Evolutionary conservation across 2,888 invertebrate genomes (phyloP), one percentile per base, ranked within the genome.

Genomic region (Gortyna flavago): DNA sequence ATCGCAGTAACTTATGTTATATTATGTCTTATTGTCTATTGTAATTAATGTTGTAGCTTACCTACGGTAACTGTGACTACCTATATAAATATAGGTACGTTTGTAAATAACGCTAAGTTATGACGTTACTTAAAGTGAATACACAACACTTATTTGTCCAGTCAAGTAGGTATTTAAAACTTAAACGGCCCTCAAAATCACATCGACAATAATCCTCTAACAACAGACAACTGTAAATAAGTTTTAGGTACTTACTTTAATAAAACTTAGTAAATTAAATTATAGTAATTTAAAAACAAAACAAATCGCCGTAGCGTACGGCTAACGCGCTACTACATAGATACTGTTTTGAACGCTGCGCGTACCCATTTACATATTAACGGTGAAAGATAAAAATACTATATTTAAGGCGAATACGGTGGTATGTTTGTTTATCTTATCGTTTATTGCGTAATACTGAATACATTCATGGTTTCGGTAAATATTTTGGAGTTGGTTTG

Each of bases 321-420:
- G 67, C 84, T 64, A 41, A 72, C 73, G 84, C 88, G 79, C 82
- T 59, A 72, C 75, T 78, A 11, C 25, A 25, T 54, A 77, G 79
- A 78, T 81, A 70, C 80, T 87, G 89, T 90, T 90, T 89, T 89
- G 87, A 88, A 85, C 87, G 88, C 72, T 77, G 84, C 89, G 88
- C 86, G 80, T 84, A 83, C 89, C 87, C 91, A 93, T 94, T 92
- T 89, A 87, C 92, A 94, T 93, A 89, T 87, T 92, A 94, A 93
- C 93, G 90, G 93, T 90, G 84, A 91, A 91, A 92, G 94, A 94
- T 94, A 95, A 94, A 95, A 94, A 95, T 93, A 94, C 85, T 59
- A 78, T 84, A 80, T 85, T 89, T 88, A 90, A 89, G 90, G 91
- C 89, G 88, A 89, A 88, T 89, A 77, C 86, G 71, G 69, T 67